These are phyloP conservation scores for Sturnus vulgaris DNA, from an alignment of 2,113 vertebrate genomes.

Conservation along the genomic window DNA sequence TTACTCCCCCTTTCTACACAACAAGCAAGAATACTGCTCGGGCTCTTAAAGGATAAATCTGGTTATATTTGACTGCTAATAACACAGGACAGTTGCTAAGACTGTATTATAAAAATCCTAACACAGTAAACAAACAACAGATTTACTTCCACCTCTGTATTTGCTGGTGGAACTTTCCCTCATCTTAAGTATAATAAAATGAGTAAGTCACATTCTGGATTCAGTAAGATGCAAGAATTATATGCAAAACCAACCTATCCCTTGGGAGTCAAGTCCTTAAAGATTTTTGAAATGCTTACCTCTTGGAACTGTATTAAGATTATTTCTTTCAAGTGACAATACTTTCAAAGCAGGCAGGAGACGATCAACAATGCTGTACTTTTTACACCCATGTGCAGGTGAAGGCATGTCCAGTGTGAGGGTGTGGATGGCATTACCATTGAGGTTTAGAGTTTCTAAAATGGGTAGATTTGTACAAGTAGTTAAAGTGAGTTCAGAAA, in stretches of 20 bases:
- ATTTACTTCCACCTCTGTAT: background rate
- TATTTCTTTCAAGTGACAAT: constrained; percentile 79
- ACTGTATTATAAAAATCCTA: background rate
- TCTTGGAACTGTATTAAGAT: constrained; percentile 73
- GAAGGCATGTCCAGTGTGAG: background rate
- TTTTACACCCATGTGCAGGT: background rate
- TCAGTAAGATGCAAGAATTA: background rate
- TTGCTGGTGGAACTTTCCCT: background rate
- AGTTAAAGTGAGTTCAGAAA: constrained; percentile 40
- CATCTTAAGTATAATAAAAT: background rate
- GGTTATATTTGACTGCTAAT: background rate
- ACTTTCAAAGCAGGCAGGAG: constrained; percentile 53
- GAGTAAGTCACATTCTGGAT: background rate
- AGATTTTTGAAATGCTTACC: constrained; percentile 73
- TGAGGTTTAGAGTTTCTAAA: constrained; percentile 66
- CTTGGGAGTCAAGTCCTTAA: background rate
- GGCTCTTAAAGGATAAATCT: background rate
- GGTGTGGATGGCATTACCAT: constrained; percentile 15
- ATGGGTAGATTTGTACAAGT: background rate
- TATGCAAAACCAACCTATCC: background rate
- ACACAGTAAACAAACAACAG: background rate
- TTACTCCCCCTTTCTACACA: background rate
- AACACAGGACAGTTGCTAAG: background rate
- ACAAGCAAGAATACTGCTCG: background rate
- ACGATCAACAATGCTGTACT: background rate